phyloP scores from a whole-genome alignment of 2,888 invertebrate genomes.

The Apodemia hepburni region DNA sequence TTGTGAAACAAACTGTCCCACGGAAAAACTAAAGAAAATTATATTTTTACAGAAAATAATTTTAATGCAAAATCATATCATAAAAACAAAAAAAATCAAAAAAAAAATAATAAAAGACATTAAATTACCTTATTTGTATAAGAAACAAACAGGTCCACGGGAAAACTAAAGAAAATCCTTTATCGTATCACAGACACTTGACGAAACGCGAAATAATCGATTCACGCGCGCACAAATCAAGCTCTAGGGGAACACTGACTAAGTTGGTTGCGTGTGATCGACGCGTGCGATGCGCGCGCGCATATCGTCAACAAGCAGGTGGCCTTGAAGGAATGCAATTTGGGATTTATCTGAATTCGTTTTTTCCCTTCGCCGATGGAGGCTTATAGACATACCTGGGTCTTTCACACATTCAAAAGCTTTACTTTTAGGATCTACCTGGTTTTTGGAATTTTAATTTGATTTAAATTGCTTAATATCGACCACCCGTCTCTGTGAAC shows the following conservation, averaged over 20 bases:
- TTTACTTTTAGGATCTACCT: not conserved
- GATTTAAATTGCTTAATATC: not conserved
- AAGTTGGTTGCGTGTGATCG: slow-evolving; percentile 21
- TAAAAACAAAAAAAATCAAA: not conserved
- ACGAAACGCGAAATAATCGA: slow-evolving; percentile 4
- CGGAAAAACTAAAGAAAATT: slow-evolving; percentile 11
- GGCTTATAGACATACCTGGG: slow-evolving; percentile 30
- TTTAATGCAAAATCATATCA: not conserved
- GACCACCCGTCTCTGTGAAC: not conserved
- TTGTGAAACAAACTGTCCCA: slow-evolving; percentile 21
- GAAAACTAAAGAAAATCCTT: slow-evolving; percentile 15
- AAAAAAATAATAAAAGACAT: not conserved
- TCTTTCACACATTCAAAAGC: not conserved
- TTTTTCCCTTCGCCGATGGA: slow-evolving; percentile 22
- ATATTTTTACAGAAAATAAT: too few relatives aligned
- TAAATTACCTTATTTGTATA: slow-evolving; percentile 21
- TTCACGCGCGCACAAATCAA: not conserved
- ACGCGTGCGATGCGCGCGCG: slow-evolving; percentile 34
- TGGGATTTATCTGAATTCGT: slow-evolving; percentile 55
- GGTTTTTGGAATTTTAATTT: slow-evolving; percentile 9
- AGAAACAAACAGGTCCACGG: slow-evolving; percentile 23
- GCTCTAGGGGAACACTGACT: slow-evolving; percentile 3
- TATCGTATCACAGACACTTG: slow-evolving; percentile 12
- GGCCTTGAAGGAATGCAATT: slow-evolving; percentile 56
- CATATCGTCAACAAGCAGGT: slow-evolving; percentile 32